These are phyloP conservation scores for Eulemur macaco DNA, from an alignment of 2,113 vertebrate genomes.

Conservation along the genomic window DNA sequence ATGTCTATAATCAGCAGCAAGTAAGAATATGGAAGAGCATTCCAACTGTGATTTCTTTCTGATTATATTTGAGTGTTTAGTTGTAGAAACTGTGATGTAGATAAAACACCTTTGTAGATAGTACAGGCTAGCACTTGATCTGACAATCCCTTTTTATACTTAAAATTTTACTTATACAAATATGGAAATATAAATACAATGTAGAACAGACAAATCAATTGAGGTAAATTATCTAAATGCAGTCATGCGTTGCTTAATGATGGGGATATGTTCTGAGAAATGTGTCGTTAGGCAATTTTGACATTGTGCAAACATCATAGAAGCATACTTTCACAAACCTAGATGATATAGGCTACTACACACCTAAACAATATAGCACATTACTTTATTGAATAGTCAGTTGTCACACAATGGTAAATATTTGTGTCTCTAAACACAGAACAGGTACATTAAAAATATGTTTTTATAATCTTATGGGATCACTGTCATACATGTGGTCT, in stretches of 20 bases:
- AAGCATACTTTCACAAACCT: background rate
- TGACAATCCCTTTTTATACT: background rate
- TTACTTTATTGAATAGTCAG: background rate
- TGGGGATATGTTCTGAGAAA: background rate
- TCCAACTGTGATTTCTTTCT: background rate
- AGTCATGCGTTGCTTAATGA: background rate
- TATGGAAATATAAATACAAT: conserved; percentile 1
- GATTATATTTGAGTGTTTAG: background rate
- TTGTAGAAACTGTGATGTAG: background rate
- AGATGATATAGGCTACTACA: background rate
- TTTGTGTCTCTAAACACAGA: background rate
- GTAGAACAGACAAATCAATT: background rate
- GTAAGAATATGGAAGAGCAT: conserved; percentile 16
- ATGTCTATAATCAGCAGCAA: background rate
- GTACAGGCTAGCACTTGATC: background rate
- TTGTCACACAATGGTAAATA: background rate
- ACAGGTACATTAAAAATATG: background rate
- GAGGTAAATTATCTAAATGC: background rate
- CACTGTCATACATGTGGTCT: background rate
- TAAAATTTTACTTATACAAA: background rate
- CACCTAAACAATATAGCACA: background rate
- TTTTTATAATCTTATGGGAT: background rate
- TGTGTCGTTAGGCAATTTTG: background rate
- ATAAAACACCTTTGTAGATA: background rate
- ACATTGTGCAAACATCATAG: background rate